Evolutionary conservation across 2,113 vertebrate genomes (phyloP).

Genomic region (Arothron firmamentum): DNA sequence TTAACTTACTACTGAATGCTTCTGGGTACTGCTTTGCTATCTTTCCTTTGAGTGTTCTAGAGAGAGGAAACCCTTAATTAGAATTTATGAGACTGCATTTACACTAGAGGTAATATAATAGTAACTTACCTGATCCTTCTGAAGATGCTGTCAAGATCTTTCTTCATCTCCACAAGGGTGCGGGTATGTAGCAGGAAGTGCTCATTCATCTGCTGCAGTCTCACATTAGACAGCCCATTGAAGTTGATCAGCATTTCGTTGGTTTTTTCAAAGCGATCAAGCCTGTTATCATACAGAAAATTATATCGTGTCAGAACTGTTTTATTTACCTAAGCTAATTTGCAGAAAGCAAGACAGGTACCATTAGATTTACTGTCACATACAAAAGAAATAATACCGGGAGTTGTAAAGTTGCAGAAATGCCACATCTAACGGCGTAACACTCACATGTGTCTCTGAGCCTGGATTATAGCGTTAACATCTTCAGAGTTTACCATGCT

Average conservation of each 20-base stretch:
- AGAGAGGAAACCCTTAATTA: constrained; percentile 25
- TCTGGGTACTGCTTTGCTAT: constrained; percentile 93
- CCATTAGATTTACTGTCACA: neutral
- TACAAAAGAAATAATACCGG: neutral
- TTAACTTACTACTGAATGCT: constrained; percentile 91
- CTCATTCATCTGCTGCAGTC: constrained; percentile 94
- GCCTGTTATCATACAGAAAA: constrained; percentile 66
- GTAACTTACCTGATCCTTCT: constrained; percentile 84
- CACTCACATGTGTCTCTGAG: constrained; percentile 96
- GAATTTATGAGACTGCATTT: neutral
- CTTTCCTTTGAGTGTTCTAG: constrained; percentile 90
- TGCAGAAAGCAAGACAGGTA: neutral
- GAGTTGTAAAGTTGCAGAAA: neutral
- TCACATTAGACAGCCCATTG: constrained; percentile 86
- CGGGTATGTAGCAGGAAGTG: constrained; percentile 89
- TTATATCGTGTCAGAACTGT: no score
- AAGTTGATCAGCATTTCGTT: constrained; percentile 99
- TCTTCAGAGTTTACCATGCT: constrained; percentile 97
- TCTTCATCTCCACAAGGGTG: constrained; percentile 93
- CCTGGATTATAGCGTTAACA: constrained; percentile 94
- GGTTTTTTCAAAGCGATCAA: constrained; percentile 97
- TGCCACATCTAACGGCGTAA: neutral
- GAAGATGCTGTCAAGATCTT: constrained; percentile 94
- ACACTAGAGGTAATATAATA: no score
- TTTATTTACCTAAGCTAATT: no score